Percentiles rank a stretch among this genome's conserved stretches.
Evolutionary conservation across 2,888 invertebrate species (phyloP).

Genomic region (Caenorhabditis virilis): DNA sequence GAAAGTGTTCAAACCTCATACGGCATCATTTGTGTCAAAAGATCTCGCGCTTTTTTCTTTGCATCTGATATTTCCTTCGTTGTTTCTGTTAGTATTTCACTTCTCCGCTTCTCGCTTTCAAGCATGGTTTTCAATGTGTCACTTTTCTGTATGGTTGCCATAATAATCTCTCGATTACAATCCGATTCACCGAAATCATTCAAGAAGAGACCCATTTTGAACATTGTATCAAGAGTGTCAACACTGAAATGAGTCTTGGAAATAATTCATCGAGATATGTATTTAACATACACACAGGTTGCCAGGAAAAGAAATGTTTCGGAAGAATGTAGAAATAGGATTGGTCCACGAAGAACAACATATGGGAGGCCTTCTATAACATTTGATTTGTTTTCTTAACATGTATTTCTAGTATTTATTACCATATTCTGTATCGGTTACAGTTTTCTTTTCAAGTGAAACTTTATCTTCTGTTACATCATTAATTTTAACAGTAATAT

Average conservation of each 20-base stretch:
- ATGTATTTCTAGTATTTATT: not conserved
- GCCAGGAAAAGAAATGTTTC: constrained; percentile 57
- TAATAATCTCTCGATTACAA: constrained; percentile 87
- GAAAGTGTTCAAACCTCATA: constrained; percentile 77
- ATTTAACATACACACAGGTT: constrained; percentile 48
- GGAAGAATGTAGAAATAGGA: constrained; percentile 46
- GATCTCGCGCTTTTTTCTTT: constrained; percentile 91
- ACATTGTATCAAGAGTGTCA: constrained; percentile 87
- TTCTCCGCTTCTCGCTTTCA: constrained; percentile 91
- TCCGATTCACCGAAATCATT: constrained; percentile 99
- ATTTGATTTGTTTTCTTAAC: not conserved
- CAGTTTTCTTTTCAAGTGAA: constrained; percentile 73
- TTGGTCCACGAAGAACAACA: constrained; percentile 52
- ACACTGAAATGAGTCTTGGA: constrained; percentile 72
- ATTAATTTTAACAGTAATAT: constrained; percentile 78
- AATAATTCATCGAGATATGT: not conserved
- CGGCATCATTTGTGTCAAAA: constrained; percentile 97
- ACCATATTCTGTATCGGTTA: constrained; percentile 31
- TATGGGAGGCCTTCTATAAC: constrained; percentile 40
- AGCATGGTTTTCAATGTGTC: constrained; percentile 91
- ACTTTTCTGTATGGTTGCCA: constrained; percentile 89
- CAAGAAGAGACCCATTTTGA: constrained; percentile 89
- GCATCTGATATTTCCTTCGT: constrained; percentile 93
- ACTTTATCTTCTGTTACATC: constrained; percentile 70
- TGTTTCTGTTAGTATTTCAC: constrained; percentile 81